Evolutionary conservation across 1,140 invertebrate species (phyloP), one percentile per base, ranked within the genome.

Genomic region (Pachypeltis micranthus): DNA sequence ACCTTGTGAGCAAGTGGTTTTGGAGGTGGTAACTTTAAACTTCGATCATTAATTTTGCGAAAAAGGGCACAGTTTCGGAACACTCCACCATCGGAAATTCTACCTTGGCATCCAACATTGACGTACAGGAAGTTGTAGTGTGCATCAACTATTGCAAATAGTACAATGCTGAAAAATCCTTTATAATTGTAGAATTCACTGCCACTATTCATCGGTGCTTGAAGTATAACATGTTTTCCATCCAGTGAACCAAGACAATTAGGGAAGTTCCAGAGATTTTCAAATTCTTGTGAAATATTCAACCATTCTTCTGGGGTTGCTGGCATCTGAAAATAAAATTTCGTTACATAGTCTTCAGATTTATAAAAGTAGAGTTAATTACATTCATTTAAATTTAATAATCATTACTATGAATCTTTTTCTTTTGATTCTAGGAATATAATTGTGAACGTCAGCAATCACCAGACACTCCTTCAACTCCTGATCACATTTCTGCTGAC

Each of bases 121-220:
- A 79, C 67, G 51, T 64, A 67, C 21, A 73, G 69, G 67, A 78
- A 79, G 63, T 73, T 71, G 24, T 59, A 77, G 58, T 79, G 66
- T n/a, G 71, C 73, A 70, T 80, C 77, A n/a, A 74, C 73, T 61
- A 78, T 51, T 2, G 73, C 78, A 61, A 81, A 65, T 16, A 81
- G 67, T 31, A 81, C 76, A 55, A 80, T 74, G 58, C 75, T 78
- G 69, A 75, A 77, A 59, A 67, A 73, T 24, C 70, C 67, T 63
- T 81, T 81, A 63, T 80, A 80, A 68, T 81, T 81, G 54, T 70
- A 77, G 73, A 71, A 82, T 12, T 71, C 66, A 4, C 69, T 67
- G 58, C 79, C 78, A 64, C 70, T 72, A 26, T 72, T 66, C 23
- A 44, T 3, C 47, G 78, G 77, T 2, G 59, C 64, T 67, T 72